Evolutionary conservation across 2,797 vertebrate genomes (phyloP), one percentile per base, ranked within the genome.

Genomic region (Enteromius argenteus): DNA sequence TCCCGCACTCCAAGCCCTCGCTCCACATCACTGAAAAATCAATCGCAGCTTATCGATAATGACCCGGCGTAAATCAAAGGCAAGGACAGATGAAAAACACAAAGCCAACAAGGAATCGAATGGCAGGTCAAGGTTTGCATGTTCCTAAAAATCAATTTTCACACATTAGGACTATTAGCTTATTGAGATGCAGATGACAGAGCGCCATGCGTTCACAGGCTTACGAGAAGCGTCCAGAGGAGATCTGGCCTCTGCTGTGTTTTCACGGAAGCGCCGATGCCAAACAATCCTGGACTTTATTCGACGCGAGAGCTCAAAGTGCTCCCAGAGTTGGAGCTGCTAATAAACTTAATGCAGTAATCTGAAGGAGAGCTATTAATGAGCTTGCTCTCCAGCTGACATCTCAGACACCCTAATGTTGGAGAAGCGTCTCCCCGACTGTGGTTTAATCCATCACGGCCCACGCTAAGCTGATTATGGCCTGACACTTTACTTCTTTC

Each of bases 101-200:
- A 87, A 86, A 91, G 86, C 79, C 80, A 83, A 88, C 83, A 81
- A 86, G 30, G 60, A 46, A 66, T 44, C 32, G 75, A 83, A 87
- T 86, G 23, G 46, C 39, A 82, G 86, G 85, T 84, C 80, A 79
- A 81, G 81, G 90, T 91, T 27, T 75, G 90, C 91, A 89, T 90
- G 89, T 91, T 92, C 95, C 96, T 94, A 93, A 94, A 97, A 98
- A 97, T 98, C 97, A 96, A 97, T 99, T 96, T 97, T 98, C 96
- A 97, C 97, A 97, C 97, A 96, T 96, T 96, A 97, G 94, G 91
- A 94, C 95, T 95, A 96, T 97, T 96, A 96, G 92, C 91, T 96
- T 96, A 96, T 96, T 94, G 94, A 96, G 94, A 96, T 93, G 88
- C 87, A 90, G 89, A 93, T 94, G 95, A 96, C 89, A 87, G 93